phyloP scores from a whole-genome alignment of 1,140 invertebrate species.

The Procambarus virginalis region DNA sequence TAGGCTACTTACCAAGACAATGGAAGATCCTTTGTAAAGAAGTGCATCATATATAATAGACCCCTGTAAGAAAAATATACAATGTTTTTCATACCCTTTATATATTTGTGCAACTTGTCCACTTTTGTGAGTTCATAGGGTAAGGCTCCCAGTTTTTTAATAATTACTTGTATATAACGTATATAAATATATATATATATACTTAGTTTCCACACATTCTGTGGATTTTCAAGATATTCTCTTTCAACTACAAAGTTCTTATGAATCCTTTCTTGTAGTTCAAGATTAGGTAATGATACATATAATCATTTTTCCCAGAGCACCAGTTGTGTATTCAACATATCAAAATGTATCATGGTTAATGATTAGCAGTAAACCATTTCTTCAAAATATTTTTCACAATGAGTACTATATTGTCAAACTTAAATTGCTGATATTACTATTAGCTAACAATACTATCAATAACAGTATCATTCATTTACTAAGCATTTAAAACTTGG shows the following conservation, averaged over 20 bases:
- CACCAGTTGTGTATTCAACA: conserved; percentile 64
- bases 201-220: conserved; percentile 35
- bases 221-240: conserved; percentile 58
- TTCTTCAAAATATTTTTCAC: conserved; percentile 18
- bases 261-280: conserved; percentile 38
- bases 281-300: conserved; percentile 56
- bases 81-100: conserved; percentile 61
- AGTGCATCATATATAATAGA: conserved; percentile 25
- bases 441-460: not conserved
- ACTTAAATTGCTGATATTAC: not conserved
- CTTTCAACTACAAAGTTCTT: conserved; percentile 57
- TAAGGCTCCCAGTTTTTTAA: conserved; percentile 64
- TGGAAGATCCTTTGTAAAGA: conserved; percentile 33
- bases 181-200: conserved; percentile 29
- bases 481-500: not conserved
- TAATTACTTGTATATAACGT: conserved; percentile 40
- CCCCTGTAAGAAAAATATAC: conserved; percentile 28
- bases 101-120: conserved; percentile 66
- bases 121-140: conserved; percentile 61
- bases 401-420: not conserved
- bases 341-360: conserved; percentile 51
- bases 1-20: not conserved
- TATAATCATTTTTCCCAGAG: conserved; percentile 47
- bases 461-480: not conserved
- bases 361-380: conserved; percentile 22